A percentile compares a stretch with the other conserved stretches of the same genome.
Evolutionary conservation across 92 coral and sea anemone species (phyloP).

Genomic region (Parazoanthus darwini): DNA sequence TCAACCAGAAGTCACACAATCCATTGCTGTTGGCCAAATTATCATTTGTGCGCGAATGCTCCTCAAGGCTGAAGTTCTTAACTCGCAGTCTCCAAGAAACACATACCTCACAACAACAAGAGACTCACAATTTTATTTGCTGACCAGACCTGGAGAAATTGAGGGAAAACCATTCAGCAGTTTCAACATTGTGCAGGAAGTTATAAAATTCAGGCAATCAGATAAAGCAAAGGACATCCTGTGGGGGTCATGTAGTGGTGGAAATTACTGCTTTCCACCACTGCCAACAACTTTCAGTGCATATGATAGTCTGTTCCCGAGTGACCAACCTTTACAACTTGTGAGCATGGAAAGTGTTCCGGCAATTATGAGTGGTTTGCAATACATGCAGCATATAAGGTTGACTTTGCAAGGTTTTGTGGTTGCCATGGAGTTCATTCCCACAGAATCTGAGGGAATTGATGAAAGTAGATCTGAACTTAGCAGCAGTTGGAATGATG

Average conservation of each 20-base stretch:
- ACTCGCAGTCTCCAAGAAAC: constrained; percentile 25
- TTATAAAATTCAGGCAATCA: constrained; percentile 53
- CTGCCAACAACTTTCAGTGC: constrained; percentile 42
- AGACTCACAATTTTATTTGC: constrained; percentile 49
- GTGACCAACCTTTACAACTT: constrained; percentile 37
- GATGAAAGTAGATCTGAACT: constrained; percentile 8
- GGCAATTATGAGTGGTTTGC: constrained; percentile 48
- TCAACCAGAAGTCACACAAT: constrained; percentile 47
- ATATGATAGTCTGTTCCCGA: constrained; percentile 40
- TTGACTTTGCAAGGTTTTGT: constrained; percentile 57
- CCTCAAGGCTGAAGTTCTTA: constrained; percentile 40
- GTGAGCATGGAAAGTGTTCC: constrained; percentile 52
- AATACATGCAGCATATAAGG: constrained; percentile 41
- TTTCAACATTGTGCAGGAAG: constrained; percentile 13
- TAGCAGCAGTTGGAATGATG: background rate
- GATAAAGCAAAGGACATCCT: constrained; percentile 54
- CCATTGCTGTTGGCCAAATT: constrained; percentile 56
- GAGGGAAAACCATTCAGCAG: constrained; percentile 48
- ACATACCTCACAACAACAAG: constrained; percentile 51
- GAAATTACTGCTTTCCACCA: constrained; percentile 58
- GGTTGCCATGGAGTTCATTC: constrained; percentile 64
- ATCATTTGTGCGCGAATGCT: constrained; percentile 64
- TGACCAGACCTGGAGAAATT: constrained; percentile 44
- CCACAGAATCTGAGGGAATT: constrained; percentile 13
- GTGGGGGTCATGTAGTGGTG: constrained; percentile 43